phyloP scores from a whole-genome alignment of 1,140 invertebrate species.

The Pseudomyrmex gracilis region DNA sequence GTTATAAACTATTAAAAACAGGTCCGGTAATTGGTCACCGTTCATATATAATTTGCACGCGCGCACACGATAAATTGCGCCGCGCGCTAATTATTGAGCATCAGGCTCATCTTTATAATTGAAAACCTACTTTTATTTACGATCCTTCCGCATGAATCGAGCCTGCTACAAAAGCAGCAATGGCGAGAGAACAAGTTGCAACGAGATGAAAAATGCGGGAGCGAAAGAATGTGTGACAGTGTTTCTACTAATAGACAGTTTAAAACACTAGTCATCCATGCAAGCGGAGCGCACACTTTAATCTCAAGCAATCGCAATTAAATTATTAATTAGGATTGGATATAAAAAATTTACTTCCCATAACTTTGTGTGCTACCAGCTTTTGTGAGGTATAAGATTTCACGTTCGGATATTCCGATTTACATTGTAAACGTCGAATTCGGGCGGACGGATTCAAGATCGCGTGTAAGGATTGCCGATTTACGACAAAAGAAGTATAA shows the following conservation, averaged over 20 bases:
- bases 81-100: slow-evolving; percentile 66
- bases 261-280: neutral
- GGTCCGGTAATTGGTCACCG: slow-evolving; percentile 56
- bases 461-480: no score
- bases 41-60: slow-evolving; percentile 62
- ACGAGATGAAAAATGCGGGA: slow-evolving; percentile 12
- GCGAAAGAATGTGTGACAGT: neutral
- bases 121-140: slow-evolving; percentile 39
- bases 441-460: no score
- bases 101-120: slow-evolving; percentile 56
- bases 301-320: neutral
- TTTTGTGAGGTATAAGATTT: no score
- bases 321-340: slow-evolving; percentile 10
- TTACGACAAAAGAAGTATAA: no score
- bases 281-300: neutral
- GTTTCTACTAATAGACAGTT: slow-evolving; percentile 18
- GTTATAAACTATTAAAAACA: slow-evolving; percentile 71
- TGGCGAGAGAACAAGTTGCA: neutral
- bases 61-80: neutral
- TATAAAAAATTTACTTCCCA: neutral
- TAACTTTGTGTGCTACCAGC: no score
- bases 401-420: no score
- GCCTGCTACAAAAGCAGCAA: neutral
- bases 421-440: no score
- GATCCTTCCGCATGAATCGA: slow-evolving; percentile 27